phyloP scores from a whole-genome alignment of 2,113 vertebrate species.

The Toxotes chatareus region DNA sequence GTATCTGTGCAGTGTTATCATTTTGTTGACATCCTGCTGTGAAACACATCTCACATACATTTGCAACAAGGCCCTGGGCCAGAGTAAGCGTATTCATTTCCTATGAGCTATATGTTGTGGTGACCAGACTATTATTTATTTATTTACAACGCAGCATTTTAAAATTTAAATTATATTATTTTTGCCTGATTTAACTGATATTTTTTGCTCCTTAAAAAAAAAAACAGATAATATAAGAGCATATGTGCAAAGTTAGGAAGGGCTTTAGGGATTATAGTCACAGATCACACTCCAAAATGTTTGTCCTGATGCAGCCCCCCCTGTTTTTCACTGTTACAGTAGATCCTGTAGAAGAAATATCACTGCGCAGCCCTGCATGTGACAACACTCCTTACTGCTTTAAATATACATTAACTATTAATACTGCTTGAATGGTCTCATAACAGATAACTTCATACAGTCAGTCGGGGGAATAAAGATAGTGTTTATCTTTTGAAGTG shows the following conservation, averaged over 20 bases:
- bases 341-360: neutral
- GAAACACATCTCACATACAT: neutral
- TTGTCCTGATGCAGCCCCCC: conserved; percentile 6
- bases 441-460: conserved; percentile 11
- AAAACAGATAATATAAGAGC: conserved; percentile 9
- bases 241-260: conserved; percentile 22
- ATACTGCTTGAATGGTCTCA: conserved; percentile 12
- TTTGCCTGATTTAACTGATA: neutral
- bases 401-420: conserved; percentile 48
- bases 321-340: conserved; percentile 4
- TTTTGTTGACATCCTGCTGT: neutral
- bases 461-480: conserved; percentile 12
- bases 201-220: neutral
- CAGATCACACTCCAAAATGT: conserved; percentile 1
- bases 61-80: neutral
- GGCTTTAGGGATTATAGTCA: conserved; percentile 26
- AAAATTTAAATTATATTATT: neutral
- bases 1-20: neutral
- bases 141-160: neutral
- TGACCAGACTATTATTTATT: neutral
- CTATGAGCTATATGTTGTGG: neutral
- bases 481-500: conserved; percentile 26
- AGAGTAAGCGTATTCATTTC: neutral
- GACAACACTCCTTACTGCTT: conserved; percentile 21
- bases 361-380: neutral